Evolutionary conservation across 2,888 invertebrate species (phyloP).

Genomic region (Hypomecis punctinalis): DNA sequence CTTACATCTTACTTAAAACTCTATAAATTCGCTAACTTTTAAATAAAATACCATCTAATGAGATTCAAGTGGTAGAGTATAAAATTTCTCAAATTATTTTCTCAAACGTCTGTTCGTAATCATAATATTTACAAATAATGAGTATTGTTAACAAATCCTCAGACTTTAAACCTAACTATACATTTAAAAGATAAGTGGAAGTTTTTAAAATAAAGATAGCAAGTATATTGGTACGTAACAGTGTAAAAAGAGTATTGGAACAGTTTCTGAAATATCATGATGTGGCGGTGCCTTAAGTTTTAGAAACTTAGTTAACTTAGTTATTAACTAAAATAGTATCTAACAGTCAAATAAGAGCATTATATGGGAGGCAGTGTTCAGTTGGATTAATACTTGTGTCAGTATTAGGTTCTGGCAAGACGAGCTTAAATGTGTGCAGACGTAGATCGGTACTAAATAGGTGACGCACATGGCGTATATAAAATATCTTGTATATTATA

Average conservation of each 20-base stretch:
- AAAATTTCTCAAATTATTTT: constrained; percentile 72
- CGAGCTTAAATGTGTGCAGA: constrained; percentile 28
- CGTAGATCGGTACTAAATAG: constrained; percentile 22
- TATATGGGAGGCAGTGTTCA: constrained; percentile 28
- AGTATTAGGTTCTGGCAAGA: constrained; percentile 42
- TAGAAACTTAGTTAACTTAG: too few relatives aligned
- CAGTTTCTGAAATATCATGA: constrained; percentile 38
- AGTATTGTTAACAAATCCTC: constrained; percentile 74
- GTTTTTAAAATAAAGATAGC: constrained; percentile 36
- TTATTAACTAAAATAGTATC: constrained; percentile 26
- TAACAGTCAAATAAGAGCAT: constrained; percentile 33
- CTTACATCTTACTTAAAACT: constrained; percentile 71
- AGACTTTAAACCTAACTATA: constrained; percentile 59
- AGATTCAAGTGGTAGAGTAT: constrained; percentile 83
- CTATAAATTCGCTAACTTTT: constrained; percentile 84
- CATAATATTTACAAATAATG: constrained; percentile 79
- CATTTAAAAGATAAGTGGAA: constrained; percentile 36
- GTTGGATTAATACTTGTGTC: constrained; percentile 22
- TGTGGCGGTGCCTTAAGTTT: constrained; percentile 28
- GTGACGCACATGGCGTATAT: constrained; percentile 1
- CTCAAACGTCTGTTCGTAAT: constrained; percentile 58
- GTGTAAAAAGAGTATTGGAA: constrained; percentile 29
- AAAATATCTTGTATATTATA: too few relatives aligned
- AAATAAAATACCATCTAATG: constrained; percentile 81
- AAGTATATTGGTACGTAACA: constrained; percentile 19